Base-by-base conservation (phyloP, 2,888 invertebrate genomes). In the Pyrgus malvae region DNA sequence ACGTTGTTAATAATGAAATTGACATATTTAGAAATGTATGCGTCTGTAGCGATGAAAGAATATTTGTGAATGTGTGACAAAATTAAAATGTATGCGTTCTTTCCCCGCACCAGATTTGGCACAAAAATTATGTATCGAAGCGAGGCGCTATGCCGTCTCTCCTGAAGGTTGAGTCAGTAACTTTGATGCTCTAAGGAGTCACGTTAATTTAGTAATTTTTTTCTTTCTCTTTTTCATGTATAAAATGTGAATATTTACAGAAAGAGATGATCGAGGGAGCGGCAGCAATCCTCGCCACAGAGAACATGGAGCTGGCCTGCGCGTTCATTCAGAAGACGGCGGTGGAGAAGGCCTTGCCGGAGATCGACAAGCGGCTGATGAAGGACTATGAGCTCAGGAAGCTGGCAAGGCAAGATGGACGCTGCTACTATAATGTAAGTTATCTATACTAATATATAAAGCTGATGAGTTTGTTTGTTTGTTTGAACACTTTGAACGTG, bases 241-340 rank as follows among this genome's bases (percentile, higher is more conserved):
- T n/a, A n/a, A n/a, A n/a, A n/a, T n/a, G n/a, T n/a, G 2, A 8
- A n/a, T 25, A 2, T 27, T 48, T 25, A 7, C 19, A 50, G 50
- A 50, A 96, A 68, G 97, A 97, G 58, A 83, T 95, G 76, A 93
- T 96, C 29, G 97, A 98, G 61, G 94, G 95, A 63, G 96, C 97
- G 0, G 95, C 96, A 0, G 92, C 92, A 56, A 90, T 94, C 23
- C 91, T 97, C 17, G 96, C 97, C 2, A 93, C 93, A 58, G 97
- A 98, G 65, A 98, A 98, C 78, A 95, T 97, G 86, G 98, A 98
- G 76, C 82, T 98, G 29, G 97, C 97, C 0, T 97, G 97, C 74
- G 96, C 96, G 35, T 97, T 97, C 72, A 95, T 98, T 49, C 98
- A 98, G 78, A 98, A 98, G 75, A 96, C 96, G 0, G 97, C 98